Evolutionary conservation across 2,888 invertebrate species (phyloP).

Genomic region (Homarus gammarus): DNA sequence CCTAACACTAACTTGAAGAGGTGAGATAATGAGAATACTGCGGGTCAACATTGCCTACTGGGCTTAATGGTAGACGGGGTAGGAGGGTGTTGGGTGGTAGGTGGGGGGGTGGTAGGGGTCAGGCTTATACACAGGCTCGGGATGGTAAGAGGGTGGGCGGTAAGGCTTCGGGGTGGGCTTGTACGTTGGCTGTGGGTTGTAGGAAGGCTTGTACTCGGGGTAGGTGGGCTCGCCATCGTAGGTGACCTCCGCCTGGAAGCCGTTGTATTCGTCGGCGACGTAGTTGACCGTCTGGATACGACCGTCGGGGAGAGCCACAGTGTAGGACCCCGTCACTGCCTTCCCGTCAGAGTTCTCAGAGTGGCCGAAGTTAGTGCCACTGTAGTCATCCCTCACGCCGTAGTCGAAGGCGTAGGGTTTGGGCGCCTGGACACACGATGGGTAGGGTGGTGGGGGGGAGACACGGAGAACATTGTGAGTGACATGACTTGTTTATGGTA

Average conservation of each 20-base stretch:
- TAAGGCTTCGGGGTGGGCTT: constrained; percentile 42
- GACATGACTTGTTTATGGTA: too few species aligned
- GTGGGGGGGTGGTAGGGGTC: background rate
- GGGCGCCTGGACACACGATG: constrained; percentile 82
- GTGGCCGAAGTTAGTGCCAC: constrained; percentile 84
- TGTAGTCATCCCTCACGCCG: constrained; percentile 83
- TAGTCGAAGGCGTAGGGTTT: constrained; percentile 85
- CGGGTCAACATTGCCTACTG: background rate
- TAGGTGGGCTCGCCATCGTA: constrained; percentile 56
- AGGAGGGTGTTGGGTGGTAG: constrained; percentile 15
- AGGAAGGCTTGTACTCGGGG: constrained; percentile 20
- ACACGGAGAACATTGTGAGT: too few species aligned
- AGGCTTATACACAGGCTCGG: background rate
- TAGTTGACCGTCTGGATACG: constrained; percentile 83
- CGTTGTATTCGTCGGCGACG: constrained; percentile 47
- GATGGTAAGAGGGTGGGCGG: constrained; percentile 20
- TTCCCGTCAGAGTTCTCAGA: constrained; percentile 84
- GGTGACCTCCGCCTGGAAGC: constrained; percentile 48
- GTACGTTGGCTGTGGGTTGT: constrained; percentile 16
- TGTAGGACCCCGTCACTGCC: constrained; percentile 84
- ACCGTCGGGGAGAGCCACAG: constrained; percentile 86
- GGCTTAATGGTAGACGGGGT: constrained; percentile 16
- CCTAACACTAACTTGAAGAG: background rate
- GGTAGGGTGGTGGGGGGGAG: too few species aligned
- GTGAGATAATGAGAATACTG: background rate